phyloP scores from a whole-genome alignment of 2,888 invertebrate species.

The Nomada flava region DNA sequence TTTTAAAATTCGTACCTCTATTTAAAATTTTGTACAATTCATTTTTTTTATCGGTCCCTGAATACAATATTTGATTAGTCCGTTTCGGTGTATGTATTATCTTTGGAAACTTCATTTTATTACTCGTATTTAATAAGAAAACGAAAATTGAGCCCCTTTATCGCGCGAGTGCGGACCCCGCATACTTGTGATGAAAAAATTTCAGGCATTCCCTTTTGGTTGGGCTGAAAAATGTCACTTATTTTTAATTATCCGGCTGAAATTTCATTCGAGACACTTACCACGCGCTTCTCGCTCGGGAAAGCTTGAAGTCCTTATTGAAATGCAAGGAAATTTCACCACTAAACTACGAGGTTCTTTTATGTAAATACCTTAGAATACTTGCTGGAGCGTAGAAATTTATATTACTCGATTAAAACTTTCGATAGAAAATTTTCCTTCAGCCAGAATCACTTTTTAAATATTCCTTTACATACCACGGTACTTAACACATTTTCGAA shows the following conservation, averaged over 20 bases:
- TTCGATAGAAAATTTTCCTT: neutral
- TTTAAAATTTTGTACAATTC: too few species aligned
- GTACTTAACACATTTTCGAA: neutral
- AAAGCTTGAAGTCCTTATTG: constrained; percentile 15
- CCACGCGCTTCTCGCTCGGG: neutral
- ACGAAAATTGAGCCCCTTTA: too few species aligned
- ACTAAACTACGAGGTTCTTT: constrained; percentile 1
- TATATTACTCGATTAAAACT: constrained; percentile 19
- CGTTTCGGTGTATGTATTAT: too few species aligned
- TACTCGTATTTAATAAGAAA: too few species aligned
- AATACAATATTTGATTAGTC: too few species aligned
- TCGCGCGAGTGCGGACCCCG: too few species aligned
- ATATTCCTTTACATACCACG: neutral
- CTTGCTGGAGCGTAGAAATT: constrained; percentile 10
- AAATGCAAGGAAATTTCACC: constrained; percentile 25
- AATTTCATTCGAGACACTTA: neutral
- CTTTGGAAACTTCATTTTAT: too few species aligned
- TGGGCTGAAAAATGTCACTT: neutral
- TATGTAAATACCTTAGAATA: constrained; percentile 30
- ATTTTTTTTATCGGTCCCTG: too few species aligned
- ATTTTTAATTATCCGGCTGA: constrained; percentile 12
- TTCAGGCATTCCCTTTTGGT: neutral
- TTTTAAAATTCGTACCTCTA: too few species aligned
- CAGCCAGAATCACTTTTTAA: neutral
- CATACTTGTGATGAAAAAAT: neutral